phyloP scores from a whole-genome alignment of 2,797 vertebrate species.

The Tamandua tetradactyla region DNA sequence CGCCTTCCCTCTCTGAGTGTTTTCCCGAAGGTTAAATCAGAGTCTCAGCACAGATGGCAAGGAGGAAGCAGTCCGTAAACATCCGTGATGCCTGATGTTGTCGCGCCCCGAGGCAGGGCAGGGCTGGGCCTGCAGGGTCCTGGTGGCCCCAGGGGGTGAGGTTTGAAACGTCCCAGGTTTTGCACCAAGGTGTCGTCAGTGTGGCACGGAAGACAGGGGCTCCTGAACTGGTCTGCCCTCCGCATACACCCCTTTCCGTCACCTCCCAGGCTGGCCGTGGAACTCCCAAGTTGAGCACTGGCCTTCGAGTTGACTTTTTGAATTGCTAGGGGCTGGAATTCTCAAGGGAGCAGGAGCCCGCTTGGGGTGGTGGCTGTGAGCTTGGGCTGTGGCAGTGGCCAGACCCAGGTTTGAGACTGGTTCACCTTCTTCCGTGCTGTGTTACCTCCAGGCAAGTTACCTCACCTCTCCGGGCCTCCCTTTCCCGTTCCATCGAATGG shows the following conservation, averaged over 20 bases:
- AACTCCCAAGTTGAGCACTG: neutral
- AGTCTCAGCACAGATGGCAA: neutral
- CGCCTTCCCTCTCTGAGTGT: neutral
- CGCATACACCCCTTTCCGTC: accelerated
- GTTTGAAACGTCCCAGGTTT: neutral
- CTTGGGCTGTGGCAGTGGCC: neutral
- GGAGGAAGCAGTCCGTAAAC: neutral
- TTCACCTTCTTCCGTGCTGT: neutral
- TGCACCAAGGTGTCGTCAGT: neutral
- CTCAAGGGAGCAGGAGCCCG: neutral
- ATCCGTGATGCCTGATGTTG: neutral
- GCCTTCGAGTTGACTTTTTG: neutral
- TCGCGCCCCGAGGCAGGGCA: neutral
- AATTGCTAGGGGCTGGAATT: neutral
- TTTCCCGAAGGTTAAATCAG: neutral
- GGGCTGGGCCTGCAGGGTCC: neutral
- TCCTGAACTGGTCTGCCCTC: neutral
- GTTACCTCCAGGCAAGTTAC: neutral
- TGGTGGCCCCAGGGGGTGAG: neutral
- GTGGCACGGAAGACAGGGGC: neutral
- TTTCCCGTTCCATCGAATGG: neutral
- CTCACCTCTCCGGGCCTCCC: neutral
- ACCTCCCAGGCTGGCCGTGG: neutral
- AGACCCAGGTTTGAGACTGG: neutral
- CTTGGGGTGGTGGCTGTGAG: neutral